Percentiles rank a stretch among this genome's conserved stretches.
These are phyloP conservation scores for Homarus gammarus DNA, from an alignment of 2,888 invertebrate genomes.

Conservation along the genomic window DNA sequence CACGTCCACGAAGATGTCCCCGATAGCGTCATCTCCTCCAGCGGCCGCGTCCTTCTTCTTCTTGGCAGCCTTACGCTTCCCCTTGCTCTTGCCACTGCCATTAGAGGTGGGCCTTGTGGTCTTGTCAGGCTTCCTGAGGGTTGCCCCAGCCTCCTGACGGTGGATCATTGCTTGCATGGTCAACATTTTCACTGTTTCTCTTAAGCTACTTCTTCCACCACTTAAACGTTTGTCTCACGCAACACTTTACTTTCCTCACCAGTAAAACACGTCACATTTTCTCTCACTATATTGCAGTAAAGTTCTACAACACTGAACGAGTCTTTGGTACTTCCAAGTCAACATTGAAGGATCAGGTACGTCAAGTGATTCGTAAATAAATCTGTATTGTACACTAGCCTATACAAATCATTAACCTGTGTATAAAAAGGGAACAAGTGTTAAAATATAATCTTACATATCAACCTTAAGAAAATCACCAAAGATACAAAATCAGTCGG, in stretches of 20 bases:
- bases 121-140: conserved; percentile 57
- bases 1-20: conserved; percentile 53
- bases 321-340: conserved; percentile 37
- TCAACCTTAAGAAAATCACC: too few relatives aligned
- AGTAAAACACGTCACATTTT: background rate
- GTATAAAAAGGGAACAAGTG: background rate
- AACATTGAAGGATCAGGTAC: conserved; percentile 44
- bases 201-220: background rate
- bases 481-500: too few relatives aligned
- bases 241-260: background rate
- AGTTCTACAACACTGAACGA: background rate
- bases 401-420: background rate
- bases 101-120: background rate
- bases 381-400: background rate
- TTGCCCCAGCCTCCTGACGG: conserved; percentile 45
- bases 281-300: background rate
- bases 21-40: conserved; percentile 55
- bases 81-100: conserved; percentile 26
- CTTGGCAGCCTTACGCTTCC: conserved; percentile 27
- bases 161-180: conserved; percentile 62
- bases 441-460: too few relatives aligned
- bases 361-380: background rate
- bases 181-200: conserved; percentile 14
- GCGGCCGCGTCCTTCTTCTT: conserved; percentile 59
- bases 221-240: background rate